A percentile compares a stretch with the other conserved stretches of the same genome.
phyloP scores from a whole-genome alignment of 23 tunicate species.

The Styela clava region DNA sequence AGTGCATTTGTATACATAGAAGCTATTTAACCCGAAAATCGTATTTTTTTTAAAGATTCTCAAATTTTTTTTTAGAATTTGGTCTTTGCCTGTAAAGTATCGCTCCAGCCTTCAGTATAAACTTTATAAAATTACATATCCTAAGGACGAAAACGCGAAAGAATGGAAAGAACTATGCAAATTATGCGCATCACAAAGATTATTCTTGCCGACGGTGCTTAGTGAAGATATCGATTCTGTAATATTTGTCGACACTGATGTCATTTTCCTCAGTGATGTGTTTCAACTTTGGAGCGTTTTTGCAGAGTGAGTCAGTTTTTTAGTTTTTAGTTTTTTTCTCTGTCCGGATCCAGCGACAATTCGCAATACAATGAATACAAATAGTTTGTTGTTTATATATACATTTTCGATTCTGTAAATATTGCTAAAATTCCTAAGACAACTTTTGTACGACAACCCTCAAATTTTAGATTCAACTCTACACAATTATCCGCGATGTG shows the following conservation, averaged over 20 bases:
- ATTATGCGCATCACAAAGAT: constrained; percentile 76
- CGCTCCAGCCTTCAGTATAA: constrained; percentile 29
- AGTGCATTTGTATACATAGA: too few species aligned
- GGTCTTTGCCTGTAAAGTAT: constrained; percentile 3
- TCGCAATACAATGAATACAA: too few species aligned
- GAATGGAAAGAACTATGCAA: constrained; percentile 73
- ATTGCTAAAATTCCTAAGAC: too few species aligned
- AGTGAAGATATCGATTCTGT: constrained; percentile 44
- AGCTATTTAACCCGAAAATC: too few species aligned
- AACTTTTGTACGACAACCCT: too few species aligned
- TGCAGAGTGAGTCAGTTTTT: constrained; percentile 27
- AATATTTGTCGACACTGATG: constrained; percentile 76
- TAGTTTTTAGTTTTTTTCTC: background rate
- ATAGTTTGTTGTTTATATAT: too few species aligned
- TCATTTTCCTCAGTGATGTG: constrained; percentile 54
- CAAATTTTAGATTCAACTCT: constrained; percentile 67
- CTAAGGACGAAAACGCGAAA: constrained; percentile 47
- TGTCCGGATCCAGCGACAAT: background rate
- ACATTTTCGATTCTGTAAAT: too few species aligned
- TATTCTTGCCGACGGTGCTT: constrained; percentile 55
- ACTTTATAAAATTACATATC: constrained; percentile 45
- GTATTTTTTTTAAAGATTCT: too few species aligned
- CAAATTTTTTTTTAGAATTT: constrained; percentile 32
- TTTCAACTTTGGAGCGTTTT: constrained; percentile 55
- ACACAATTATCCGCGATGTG: constrained; percentile 68